A percentile compares a stretch with the other conserved stretches of the same genome.
Evolutionary conservation across 2,888 invertebrate genomes (phyloP).

Genomic region (Crioceris asparagi): DNA sequence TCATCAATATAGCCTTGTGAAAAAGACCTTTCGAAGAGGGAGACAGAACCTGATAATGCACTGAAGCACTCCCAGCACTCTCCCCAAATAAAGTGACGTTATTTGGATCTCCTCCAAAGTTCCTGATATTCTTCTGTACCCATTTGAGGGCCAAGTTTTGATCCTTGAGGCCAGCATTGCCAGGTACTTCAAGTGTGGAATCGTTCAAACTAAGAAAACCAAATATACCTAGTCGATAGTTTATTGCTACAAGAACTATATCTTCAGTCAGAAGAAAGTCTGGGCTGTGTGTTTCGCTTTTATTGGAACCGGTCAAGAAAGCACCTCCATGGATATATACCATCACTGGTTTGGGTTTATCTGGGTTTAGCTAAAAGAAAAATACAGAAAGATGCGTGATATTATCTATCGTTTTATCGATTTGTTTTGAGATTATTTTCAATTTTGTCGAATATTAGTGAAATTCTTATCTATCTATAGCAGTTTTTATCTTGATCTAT

Average conservation of each 20-base stretch:
- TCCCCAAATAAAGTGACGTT: conserved; percentile 40
- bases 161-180: conserved; percentile 40
- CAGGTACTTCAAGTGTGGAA: conserved; percentile 34
- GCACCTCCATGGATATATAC: conserved; percentile 20
- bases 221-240: conserved; percentile 21
- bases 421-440: too few relatives aligned
- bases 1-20: conserved; percentile 19
- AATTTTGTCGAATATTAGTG: not conserved
- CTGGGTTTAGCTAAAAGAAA: too few relatives aligned
- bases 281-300: conserved; percentile 12
- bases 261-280: conserved; percentile 14
- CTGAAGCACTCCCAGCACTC: conserved; percentile 41
- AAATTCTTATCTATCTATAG: conserved; percentile 6
- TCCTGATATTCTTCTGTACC: conserved; percentile 38
- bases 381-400: too few relatives aligned
- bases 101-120: conserved; percentile 37
- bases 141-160: conserved; percentile 40
- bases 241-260: conserved; percentile 16
- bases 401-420: too few relatives aligned
- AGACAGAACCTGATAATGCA: conserved; percentile 39
- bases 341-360: conserved; percentile 17
- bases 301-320: conserved; percentile 13
- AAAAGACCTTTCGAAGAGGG: conserved; percentile 33
- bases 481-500: too few relatives aligned
- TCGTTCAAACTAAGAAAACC: conserved; percentile 37